phyloP scores from a whole-genome alignment of 1,140 invertebrate species.

The Drosophila saltans region DNA sequence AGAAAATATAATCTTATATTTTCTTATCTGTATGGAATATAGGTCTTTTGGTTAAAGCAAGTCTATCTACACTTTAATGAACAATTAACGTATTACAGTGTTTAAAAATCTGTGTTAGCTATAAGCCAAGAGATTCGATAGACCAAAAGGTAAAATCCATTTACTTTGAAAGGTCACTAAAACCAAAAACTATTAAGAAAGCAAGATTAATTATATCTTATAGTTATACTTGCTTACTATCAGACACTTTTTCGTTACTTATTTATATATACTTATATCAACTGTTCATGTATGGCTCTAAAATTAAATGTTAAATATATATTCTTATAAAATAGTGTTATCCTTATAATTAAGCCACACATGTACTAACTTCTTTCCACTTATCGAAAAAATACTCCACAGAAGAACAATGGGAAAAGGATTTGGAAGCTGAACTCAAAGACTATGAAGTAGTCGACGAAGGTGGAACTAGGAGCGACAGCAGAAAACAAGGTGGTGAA shows the following conservation, averaged over 20 bases:
- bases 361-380: slow-evolving; percentile 53
- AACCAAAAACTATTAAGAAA: slow-evolving; percentile 70
- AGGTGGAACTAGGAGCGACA: slow-evolving; percentile 53
- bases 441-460: slow-evolving; percentile 94
- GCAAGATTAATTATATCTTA: slow-evolving; percentile 41
- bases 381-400: slow-evolving; percentile 54
- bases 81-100: slow-evolving; percentile 38
- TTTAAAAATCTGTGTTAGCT: slow-evolving; percentile 78
- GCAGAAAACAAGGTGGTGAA: slow-evolving; percentile 20
- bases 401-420: slow-evolving; percentile 97
- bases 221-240: slow-evolving; percentile 55
- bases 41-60: slow-evolving; percentile 60
- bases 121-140: slow-evolving; percentile 55
- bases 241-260: neutral
- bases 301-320: slow-evolving; percentile 30
- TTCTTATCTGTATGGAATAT: slow-evolving; percentile 30
- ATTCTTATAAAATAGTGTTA: slow-evolving; percentile 20
- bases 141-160: slow-evolving; percentile 51
- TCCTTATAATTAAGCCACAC: slow-evolving; percentile 56
- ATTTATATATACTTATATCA: slow-evolving; percentile 26
- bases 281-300: slow-evolving; percentile 36
- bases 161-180: slow-evolving; percentile 27
- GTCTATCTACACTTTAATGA: slow-evolving; percentile 50
- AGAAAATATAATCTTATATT: neutral
- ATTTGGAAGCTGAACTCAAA: slow-evolving; percentile 95